A percentile compares a stretch with the other conserved stretches of the same genome.
phyloP scores from a whole-genome alignment of 2,797 vertebrate genomes.

The Cuniculus paca region DNA sequence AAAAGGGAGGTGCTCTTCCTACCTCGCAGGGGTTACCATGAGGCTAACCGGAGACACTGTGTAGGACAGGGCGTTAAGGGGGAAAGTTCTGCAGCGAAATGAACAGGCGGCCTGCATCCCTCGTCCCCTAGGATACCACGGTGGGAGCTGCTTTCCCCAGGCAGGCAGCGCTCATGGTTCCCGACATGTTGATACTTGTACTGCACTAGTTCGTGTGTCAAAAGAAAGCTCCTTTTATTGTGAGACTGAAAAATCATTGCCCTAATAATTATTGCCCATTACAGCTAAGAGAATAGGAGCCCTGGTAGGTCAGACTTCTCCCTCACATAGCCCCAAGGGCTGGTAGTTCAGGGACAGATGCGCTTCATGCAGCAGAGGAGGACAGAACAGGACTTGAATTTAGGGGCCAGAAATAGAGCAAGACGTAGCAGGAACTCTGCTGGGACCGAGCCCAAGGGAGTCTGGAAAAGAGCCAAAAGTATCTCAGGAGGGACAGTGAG shows the following conservation, averaged over 20 bases:
- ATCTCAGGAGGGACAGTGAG: background rate
- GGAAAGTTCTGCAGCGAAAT: background rate
- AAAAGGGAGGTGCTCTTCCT: background rate
- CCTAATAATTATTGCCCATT: background rate
- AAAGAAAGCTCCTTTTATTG: slow-evolving; percentile 47
- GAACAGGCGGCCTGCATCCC: background rate
- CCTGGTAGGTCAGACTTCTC: background rate
- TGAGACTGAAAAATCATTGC: background rate
- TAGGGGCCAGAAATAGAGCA: background rate
- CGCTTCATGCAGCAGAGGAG: background rate
- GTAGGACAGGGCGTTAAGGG: background rate
- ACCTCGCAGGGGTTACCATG: background rate
- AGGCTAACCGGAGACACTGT: background rate
- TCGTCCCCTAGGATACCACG: too few relatives aligned
- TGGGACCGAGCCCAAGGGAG: background rate
- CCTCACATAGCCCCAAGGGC: background rate
- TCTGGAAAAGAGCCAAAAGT: background rate
- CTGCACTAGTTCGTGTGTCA: background rate
- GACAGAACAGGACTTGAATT: background rate
- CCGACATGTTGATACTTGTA: background rate
- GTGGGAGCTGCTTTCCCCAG: background rate
- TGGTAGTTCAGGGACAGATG: background rate
- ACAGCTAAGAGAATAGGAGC: background rate
- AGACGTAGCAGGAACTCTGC: background rate
- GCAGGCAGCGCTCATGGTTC: background rate